Percentiles rank a stretch among this genome's conserved stretches.
Conservation (phyloP, 2,888 invertebrate species). For the Gastrophysa polygoni region DNA sequence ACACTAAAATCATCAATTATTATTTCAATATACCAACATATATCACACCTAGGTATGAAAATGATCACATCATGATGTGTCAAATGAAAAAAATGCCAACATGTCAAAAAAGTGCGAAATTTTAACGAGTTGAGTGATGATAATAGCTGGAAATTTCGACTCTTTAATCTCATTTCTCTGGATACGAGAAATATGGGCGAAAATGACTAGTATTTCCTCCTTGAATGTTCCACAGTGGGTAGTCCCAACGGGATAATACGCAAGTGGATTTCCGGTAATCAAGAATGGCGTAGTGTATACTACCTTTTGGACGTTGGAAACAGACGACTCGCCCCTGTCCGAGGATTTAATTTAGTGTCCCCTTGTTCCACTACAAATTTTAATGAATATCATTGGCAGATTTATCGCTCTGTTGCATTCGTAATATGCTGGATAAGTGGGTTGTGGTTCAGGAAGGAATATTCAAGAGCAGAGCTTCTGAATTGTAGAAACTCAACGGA, state of each 20-base stretch:
- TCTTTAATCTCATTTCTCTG: background rate
- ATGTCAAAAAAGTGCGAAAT: no score
- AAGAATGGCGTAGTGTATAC: background rate
- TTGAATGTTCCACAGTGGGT: constrained; percentile 30
- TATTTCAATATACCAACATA: no score
- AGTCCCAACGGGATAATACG: constrained; percentile 2
- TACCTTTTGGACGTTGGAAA: constrained; percentile 3
- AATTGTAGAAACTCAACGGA: background rate
- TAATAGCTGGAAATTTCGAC: background rate
- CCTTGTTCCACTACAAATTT: constrained; percentile 3
- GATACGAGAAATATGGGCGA: background rate
- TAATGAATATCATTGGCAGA: constrained; percentile 12
- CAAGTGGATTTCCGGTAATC: constrained; percentile 16
- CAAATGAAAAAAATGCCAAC: no score
- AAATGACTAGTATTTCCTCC: constrained; percentile 24
- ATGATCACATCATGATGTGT: no score
- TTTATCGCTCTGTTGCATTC: background rate
- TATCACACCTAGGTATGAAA: no score
- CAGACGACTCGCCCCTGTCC: constrained; percentile 2
- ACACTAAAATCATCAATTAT: no score
- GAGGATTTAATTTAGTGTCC: constrained; percentile 2
- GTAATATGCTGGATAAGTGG: background rate
- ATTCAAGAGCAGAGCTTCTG: background rate
- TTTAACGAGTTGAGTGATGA: no score
- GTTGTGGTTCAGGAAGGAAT: background rate